Evolutionary conservation across 2,888 invertebrate genomes (phyloP).

Genomic region (Drosophila testacea): DNA sequence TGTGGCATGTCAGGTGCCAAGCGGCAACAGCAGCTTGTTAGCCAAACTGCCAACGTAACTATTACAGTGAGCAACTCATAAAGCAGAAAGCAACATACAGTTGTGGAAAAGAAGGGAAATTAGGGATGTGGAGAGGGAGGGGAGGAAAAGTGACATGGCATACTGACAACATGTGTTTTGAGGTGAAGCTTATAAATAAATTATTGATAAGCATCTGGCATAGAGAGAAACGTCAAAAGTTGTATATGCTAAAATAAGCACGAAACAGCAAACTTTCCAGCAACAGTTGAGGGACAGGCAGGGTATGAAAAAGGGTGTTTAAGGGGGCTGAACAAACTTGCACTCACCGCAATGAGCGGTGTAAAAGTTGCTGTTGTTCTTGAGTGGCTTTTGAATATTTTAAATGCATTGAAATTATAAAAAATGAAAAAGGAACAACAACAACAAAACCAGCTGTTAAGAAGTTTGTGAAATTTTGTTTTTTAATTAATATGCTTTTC

Average conservation of each 20-base stretch:
- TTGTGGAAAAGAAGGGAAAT: neutral
- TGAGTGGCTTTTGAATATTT: constrained; percentile 61
- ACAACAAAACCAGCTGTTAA: constrained; percentile 15
- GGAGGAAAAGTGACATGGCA: constrained; percentile 48
- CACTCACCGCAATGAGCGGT: constrained; percentile 24
- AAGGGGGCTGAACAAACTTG: constrained; percentile 1
- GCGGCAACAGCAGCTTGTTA: constrained; percentile 70
- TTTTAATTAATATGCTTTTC: constrained; percentile 52
- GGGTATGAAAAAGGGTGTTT: neutral
- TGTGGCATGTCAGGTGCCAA: constrained; percentile 47
- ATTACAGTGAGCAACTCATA: constrained; percentile 55
- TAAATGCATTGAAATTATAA: constrained; percentile 60
- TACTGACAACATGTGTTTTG: constrained; percentile 77
- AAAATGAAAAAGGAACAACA: constrained; percentile 40
- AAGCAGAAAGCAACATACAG: constrained; percentile 37
- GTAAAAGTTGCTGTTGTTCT: constrained; percentile 34
- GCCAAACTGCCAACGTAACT: constrained; percentile 72
- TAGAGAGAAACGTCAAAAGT: constrained; percentile 73
- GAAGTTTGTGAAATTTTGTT: constrained; percentile 49
- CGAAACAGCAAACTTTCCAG: constrained; percentile 44
- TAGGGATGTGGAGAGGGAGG: accelerated
- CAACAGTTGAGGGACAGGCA: neutral
- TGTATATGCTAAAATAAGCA: constrained; percentile 73
- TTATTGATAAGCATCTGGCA: constrained; percentile 80
- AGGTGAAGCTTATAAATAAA: constrained; percentile 81